Base-by-base conservation (phyloP, 2,797 vertebrate genomes). In the Spondyliosoma cantharus region DNA sequence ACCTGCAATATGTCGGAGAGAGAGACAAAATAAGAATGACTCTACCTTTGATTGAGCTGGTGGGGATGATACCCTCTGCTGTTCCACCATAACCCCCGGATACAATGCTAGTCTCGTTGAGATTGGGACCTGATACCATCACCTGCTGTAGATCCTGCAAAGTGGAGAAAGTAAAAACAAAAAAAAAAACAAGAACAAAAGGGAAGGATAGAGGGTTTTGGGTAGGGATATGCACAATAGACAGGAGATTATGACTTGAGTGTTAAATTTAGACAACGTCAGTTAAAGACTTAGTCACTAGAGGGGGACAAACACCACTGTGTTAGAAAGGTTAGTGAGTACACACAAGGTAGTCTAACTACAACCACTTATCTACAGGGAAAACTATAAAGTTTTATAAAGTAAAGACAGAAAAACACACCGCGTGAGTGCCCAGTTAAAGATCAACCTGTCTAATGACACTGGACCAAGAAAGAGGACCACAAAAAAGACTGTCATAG, bases 81-180 rank as follows among this genome's bases (percentile, higher is more conserved):
- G 97, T 96, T 87, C 97, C 97, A 50, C 97, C 97, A 2, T 99
- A 99, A 74, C 98, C 98, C 0, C 97, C 98, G 0, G 97, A 99
- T 20, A 99, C 97, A 0, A 99, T 97, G 94, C 96, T 98, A 53
- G 97, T 99, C 94, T 99, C 98, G 0, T 98, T 99, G 60, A 99
- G 96, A 90, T 99, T 98, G 74, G 97, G 98, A 63, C 97, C 98
- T 0, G 97, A 98, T 53, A 98, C 98, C 98, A 99, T 99, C 91
- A 99, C 97, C 91, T 99, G 98, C 93, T 98, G 97, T 65, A 99
- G 93, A 90, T 98, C 97, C 97, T 98, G 87, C 4, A 80, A 63
- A 0, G 65, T 20, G 20, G 16, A 32, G 22, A 32, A 20, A 74
- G 9, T n/a, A 8, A 69, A 68, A 60, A 16, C 8, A 16, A 62